Evolutionary conservation across 2,888 invertebrate species (phyloP).

Genomic region (Heterodera filipjevi): DNA sequence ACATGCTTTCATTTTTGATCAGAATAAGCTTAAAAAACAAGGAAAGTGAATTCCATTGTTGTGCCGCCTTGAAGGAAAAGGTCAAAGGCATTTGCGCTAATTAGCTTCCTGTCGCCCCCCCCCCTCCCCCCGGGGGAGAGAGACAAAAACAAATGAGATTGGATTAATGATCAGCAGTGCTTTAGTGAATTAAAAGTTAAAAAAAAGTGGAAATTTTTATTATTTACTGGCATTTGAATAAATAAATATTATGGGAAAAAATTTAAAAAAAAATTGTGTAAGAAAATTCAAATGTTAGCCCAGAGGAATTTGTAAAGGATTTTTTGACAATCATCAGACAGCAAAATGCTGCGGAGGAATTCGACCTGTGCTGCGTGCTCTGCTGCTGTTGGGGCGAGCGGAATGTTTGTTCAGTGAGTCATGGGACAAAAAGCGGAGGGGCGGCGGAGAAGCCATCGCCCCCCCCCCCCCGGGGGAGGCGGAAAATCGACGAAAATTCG

Average conservation of each 20-base stretch:
- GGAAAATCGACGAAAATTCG: not conserved
- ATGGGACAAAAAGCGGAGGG: not conserved
- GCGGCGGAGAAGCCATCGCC: not conserved
- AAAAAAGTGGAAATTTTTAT: not conserved
- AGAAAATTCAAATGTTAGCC: not conserved
- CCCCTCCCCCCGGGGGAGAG: too few species aligned
- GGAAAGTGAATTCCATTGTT: too few species aligned
- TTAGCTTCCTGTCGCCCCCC: too few species aligned
- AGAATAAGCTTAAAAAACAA: too few species aligned
- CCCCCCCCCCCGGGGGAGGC: too few species aligned
- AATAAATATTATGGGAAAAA: not conserved
- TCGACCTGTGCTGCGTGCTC: not conserved
- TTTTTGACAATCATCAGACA: not conserved
- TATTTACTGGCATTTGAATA: too few species aligned
- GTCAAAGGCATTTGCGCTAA: too few species aligned
- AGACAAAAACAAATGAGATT: too few species aligned
- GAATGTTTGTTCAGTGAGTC: conserved; percentile 1
- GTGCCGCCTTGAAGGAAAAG: too few species aligned
- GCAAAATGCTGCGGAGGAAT: conserved; percentile 6
- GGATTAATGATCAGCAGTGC: too few species aligned
- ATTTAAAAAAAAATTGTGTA: not conserved
- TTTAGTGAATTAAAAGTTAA: too few species aligned
- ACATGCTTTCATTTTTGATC: too few species aligned
- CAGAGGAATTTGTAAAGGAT: not conserved
- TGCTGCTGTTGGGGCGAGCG: not conserved